Conservation (phyloP, 2,797 vertebrate genomes). For the Acanthopagrus latus region DNA sequence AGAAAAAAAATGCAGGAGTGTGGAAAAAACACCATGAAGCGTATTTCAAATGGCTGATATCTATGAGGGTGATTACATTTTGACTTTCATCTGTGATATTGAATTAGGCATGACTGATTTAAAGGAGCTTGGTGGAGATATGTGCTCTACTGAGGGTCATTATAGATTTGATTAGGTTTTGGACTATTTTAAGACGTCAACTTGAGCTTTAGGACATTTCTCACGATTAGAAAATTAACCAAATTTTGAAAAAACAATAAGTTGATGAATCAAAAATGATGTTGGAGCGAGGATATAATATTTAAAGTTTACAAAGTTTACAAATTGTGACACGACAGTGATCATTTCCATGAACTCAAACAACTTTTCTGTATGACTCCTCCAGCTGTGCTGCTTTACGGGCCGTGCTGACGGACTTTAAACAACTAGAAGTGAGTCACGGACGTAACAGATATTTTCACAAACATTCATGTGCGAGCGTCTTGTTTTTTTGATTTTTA, state of each 20-base stretch:
- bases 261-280: too few relatives aligned
- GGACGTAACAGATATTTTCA: neutral
- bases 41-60: too few relatives aligned
- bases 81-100: too few relatives aligned
- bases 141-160: too few relatives aligned
- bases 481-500: constrained; percentile 2
- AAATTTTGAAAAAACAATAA: neutral
- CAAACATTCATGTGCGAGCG: constrained; percentile 11
- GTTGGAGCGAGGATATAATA: too few relatives aligned
- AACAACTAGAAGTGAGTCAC: constrained; percentile 58
- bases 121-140: too few relatives aligned
- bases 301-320: too few relatives aligned
- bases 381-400: constrained; percentile 51
- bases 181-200: neutral
- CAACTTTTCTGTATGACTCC: neutral
- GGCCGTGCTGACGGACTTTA: constrained; percentile 46
- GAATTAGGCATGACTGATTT: too few relatives aligned
- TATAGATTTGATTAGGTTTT: neutral
- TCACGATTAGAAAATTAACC: too few relatives aligned
- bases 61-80: too few relatives aligned
- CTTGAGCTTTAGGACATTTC: neutral
- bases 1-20: too few relatives aligned
- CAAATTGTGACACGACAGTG: neutral
- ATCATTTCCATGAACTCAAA: neutral
- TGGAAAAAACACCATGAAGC: too few relatives aligned